Conservation (phyloP, 2,797 vertebrate species). For the Notoglanidium macrostoma region DNA sequence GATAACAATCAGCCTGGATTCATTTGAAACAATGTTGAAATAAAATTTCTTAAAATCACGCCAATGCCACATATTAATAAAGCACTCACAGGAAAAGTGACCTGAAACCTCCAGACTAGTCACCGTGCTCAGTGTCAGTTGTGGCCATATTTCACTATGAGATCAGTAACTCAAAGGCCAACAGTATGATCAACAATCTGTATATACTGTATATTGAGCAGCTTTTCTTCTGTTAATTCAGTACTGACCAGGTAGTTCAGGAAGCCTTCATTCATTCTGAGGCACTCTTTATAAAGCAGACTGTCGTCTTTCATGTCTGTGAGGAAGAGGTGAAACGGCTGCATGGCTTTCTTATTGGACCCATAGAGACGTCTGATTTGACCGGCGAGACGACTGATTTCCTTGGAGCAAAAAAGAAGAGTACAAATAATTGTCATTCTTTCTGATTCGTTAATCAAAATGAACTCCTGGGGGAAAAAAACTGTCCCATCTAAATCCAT, state of each 20-base stretch:
- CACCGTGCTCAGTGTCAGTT: background rate
- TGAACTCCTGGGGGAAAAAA: background rate
- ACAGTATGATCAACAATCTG: background rate
- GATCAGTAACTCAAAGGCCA: background rate
- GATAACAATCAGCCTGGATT: background rate
- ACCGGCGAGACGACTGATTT: constrained; percentile 83
- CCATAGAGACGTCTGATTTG: constrained; percentile 91
- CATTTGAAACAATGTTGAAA: background rate
- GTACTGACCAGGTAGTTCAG: constrained; percentile 77
- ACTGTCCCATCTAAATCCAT: background rate
- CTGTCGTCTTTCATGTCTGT: constrained; percentile 77
- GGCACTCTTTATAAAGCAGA: constrained; percentile 82
- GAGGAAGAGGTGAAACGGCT: constrained; percentile 86
- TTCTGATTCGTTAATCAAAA: background rate
- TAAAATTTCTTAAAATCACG: background rate
- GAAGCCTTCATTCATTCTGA: constrained; percentile 93
- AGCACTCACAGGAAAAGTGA: background rate
- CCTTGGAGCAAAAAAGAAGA: constrained; percentile 68
- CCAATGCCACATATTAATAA: background rate
- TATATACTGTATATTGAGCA: background rate
- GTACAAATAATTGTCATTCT: background rate
- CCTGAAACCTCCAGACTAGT: background rate
- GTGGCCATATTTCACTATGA: background rate
- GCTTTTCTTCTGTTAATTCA: background rate
- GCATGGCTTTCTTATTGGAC: constrained; percentile 81